Percentiles rank a stretch among this genome's conserved stretches.
phyloP scores from a whole-genome alignment of 2,113 vertebrate species.

The Climacteris rufus region DNA sequence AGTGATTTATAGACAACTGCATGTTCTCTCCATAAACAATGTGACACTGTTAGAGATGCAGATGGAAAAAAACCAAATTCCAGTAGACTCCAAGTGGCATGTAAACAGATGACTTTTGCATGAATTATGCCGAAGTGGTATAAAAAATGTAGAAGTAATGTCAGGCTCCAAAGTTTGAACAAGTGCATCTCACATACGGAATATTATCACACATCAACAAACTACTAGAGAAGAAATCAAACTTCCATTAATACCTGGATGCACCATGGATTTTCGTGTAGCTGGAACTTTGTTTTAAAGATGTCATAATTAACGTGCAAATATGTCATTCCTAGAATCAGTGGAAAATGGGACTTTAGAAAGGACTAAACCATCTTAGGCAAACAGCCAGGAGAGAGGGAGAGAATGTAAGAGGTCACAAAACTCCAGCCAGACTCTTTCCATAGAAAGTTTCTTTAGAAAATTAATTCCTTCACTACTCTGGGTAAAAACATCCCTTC shows the following conservation, averaged over 20 bases:
- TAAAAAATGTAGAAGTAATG: background rate
- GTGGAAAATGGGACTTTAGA: background rate
- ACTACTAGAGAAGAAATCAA: background rate
- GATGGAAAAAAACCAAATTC: conserved; percentile 15
- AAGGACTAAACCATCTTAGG: background rate
- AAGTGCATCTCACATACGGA: background rate
- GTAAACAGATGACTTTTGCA: background rate
- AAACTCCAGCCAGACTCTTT: background rate
- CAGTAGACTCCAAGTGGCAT: background rate
- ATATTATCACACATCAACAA: background rate
- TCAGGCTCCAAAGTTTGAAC: background rate
- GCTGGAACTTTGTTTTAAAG: background rate
- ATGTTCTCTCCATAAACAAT: background rate
- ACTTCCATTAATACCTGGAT: background rate
- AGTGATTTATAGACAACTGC: background rate
- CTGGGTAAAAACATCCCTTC: background rate
- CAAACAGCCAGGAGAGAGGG: background rate
- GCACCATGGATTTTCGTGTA: background rate
- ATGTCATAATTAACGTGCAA: background rate
- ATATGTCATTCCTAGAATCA: background rate
- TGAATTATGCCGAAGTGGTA: background rate
- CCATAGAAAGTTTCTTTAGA: background rate
- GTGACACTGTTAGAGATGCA: background rate
- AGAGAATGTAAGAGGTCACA: background rate
- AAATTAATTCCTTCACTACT: background rate